These are phyloP conservation scores for Dasypolia templi DNA, from an alignment of 2,888 invertebrate genomes.

Conservation along the genomic window DNA sequence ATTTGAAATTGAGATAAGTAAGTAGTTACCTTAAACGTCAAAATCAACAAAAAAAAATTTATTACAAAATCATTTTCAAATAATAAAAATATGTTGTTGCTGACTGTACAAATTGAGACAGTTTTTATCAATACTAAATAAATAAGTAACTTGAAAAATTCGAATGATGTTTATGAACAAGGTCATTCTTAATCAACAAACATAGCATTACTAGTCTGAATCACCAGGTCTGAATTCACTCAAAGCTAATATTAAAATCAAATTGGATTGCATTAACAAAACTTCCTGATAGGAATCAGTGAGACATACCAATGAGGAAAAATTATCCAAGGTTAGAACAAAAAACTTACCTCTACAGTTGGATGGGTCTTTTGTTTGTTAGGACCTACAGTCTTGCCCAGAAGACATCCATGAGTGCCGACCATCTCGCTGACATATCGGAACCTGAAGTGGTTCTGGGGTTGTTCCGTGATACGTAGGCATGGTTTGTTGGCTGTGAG, in stretches of 20 bases:
- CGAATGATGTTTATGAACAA: not conserved
- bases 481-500: constrained; percentile 81
- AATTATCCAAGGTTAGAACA: constrained; percentile 12
- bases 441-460: constrained; percentile 95
- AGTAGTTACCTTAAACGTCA: not conserved
- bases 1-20: not conserved
- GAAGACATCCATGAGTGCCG: constrained; percentile 95
- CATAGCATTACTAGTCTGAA: not conserved
- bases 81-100: not conserved
- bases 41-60: no score
- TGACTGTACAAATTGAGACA: no score
- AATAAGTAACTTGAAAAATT: not conserved
- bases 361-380: constrained; percentile 93
- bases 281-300: constrained; percentile 49
- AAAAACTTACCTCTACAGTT: constrained; percentile 92
- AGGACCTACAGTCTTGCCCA: constrained; percentile 90
- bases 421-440: constrained; percentile 97
- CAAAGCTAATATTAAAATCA: not conserved
- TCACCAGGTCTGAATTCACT: not conserved
- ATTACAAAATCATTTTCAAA: no score
- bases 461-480: constrained; percentile 93
- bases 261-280: constrained; percentile 8
- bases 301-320: constrained; percentile 28
- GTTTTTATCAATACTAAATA: no score
- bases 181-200: not conserved